phyloP scores from a whole-genome alignment of 2,113 vertebrate genomes.

The Zosterops pallidus region DNA sequence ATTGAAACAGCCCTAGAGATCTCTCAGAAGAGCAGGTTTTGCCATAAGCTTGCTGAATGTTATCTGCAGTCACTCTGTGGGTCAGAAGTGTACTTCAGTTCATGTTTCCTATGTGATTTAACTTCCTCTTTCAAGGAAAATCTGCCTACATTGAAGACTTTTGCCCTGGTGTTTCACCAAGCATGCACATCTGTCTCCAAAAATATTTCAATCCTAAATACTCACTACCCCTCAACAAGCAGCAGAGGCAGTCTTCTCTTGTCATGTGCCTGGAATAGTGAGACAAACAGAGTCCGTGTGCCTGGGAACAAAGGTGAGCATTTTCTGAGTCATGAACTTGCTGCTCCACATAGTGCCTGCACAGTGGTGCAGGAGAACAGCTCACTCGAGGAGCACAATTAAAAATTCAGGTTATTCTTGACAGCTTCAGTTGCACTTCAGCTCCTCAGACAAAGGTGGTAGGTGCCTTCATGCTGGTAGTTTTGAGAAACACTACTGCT shows the following conservation, averaged over 20 bases:
- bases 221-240: background rate
- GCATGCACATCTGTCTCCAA: background rate
- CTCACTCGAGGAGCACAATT: background rate
- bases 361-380: background rate
- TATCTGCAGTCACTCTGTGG: background rate
- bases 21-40: background rate
- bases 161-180: constrained; percentile 1
- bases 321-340: constrained; percentile 17
- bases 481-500: background rate
- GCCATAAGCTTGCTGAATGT: background rate
- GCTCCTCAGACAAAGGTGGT: background rate
- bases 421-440: background rate
- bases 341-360: background rate
- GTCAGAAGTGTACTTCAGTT: background rate
- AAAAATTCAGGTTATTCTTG: background rate
- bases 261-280: background rate
- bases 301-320: background rate
- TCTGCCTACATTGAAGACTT: constrained; percentile 19
- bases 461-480: background rate
- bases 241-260: background rate
- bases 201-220: background rate
- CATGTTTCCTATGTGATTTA: background rate
- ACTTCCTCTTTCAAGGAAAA: constrained; percentile 31
- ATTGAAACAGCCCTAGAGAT: background rate
- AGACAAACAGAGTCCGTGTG: background rate